phyloP scores from a whole-genome alignment of 2,797 vertebrate genomes.

The Falco cherrug region DNA sequence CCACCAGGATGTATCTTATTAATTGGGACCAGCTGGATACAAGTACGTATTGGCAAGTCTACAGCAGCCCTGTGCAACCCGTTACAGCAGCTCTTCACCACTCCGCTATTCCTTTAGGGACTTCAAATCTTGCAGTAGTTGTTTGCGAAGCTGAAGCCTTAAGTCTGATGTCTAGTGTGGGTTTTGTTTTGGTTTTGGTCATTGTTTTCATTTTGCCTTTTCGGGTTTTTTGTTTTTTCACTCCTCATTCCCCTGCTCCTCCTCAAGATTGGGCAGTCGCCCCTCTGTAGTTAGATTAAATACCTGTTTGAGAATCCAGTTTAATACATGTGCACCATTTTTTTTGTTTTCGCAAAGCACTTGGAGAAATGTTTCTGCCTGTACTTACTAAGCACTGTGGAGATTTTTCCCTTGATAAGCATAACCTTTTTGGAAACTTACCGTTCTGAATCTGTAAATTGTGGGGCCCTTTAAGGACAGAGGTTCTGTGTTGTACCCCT shows the following conservation, averaged over 20 bases:
- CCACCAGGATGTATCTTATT: neutral
- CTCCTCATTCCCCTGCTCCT: neutral
- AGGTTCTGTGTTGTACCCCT: neutral
- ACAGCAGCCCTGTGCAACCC: neutral
- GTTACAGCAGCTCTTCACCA: neutral
- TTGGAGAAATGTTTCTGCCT: neutral
- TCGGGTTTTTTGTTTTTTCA: neutral
- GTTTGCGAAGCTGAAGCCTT: neutral
- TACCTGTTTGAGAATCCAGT: neutral
- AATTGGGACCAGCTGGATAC: neutral
- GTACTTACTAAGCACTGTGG: neutral
- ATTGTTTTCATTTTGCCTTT: too few relatives aligned
- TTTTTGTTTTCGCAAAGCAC: neutral
- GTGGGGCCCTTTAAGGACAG: neutral
- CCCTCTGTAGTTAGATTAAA: neutral
- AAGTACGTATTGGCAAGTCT: neutral
- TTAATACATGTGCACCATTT: neutral
- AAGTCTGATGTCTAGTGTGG: neutral
- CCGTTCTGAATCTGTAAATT: neutral
- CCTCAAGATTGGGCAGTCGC: neutral
- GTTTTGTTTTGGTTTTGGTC: fast-evolving
- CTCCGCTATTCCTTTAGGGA: neutral
- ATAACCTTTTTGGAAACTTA: neutral
- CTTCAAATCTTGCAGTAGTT: neutral
- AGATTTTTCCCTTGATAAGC: neutral